Conservation (phyloP, 2,113 vertebrate species). For the Python bivittatus region DNA sequence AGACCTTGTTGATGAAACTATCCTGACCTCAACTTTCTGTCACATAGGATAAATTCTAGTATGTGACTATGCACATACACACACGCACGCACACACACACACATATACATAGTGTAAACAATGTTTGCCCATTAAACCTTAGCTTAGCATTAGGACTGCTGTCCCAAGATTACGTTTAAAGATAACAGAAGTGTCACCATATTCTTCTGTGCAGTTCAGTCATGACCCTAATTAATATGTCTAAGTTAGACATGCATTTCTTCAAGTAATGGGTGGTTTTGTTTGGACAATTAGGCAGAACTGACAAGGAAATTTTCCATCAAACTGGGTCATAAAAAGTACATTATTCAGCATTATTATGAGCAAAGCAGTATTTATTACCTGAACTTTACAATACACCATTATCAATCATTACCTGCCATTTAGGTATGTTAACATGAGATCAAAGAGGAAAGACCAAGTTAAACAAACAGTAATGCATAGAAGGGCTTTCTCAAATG, state of each 20-base stretch:
- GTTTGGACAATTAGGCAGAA: slow-evolving; percentile 82
- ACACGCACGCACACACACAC: background rate
- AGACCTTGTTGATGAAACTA: slow-evolving; percentile 22
- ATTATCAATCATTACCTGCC: slow-evolving; percentile 88
- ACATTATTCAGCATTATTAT: slow-evolving; percentile 88
- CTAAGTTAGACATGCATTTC: slow-evolving; percentile 75
- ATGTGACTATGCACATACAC: slow-evolving; percentile 15
- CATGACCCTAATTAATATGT: slow-evolving; percentile 84
- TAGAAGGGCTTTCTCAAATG: slow-evolving; percentile 68
- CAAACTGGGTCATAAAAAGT: slow-evolving; percentile 84
- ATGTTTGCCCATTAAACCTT: slow-evolving; percentile 75
- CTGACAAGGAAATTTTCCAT: slow-evolving; percentile 85
- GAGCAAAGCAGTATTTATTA: slow-evolving; percentile 84
- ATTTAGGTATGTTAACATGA: slow-evolving; percentile 85
- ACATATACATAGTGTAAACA: slow-evolving; percentile 69
- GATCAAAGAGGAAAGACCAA: slow-evolving; percentile 79
- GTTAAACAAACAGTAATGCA: slow-evolving; percentile 79
- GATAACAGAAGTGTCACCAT: slow-evolving; percentile 80
- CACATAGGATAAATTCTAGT: slow-evolving; percentile 53
- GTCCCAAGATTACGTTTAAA: slow-evolving; percentile 79
- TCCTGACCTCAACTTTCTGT: slow-evolving; percentile 43
- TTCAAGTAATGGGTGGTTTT: slow-evolving; percentile 82
- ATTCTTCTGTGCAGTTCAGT: slow-evolving; percentile 76
- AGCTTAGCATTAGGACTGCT: slow-evolving; percentile 74
- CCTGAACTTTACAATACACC: slow-evolving; percentile 78